A percentile compares a stretch with the other conserved stretches of the same genome.
Evolutionary conservation across 2,888 invertebrate genomes (phyloP).

Genomic region (Drosophila incognita): DNA sequence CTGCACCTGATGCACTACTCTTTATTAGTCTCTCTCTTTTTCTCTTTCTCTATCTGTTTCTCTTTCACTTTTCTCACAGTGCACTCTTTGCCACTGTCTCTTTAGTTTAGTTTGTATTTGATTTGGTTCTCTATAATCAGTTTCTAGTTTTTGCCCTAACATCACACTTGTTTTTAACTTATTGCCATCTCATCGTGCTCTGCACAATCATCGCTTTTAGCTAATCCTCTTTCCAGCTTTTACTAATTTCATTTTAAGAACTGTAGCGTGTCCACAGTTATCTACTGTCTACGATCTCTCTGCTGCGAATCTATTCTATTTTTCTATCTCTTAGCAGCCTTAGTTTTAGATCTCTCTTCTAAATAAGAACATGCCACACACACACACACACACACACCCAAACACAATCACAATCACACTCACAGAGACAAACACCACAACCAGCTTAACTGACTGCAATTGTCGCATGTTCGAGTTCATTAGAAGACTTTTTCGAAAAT

Average conservation of each 20-base stretch:
- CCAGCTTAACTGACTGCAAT: conserved; percentile 4
- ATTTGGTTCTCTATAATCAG: conserved; percentile 43
- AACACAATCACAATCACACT: neutral
- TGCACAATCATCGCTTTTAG: conserved; percentile 47
- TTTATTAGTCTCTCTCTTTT: conserved; percentile 10
- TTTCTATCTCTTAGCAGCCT: conserved; percentile 27
- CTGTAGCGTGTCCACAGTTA: conserved; percentile 25
- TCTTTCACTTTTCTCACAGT: conserved; percentile 15
- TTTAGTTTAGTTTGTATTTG: conserved; percentile 27
- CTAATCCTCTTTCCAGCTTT: conserved; percentile 51
- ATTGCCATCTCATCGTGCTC: conserved; percentile 41
- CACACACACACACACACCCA: conserved; percentile 13
- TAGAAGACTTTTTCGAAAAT: neutral
- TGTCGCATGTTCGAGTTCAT: conserved; percentile 18
- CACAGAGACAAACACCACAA: neutral
- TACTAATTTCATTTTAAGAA: conserved; percentile 52
- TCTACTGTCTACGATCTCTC: conserved; percentile 12
- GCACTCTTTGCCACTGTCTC: conserved; percentile 21
- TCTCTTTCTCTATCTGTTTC: neutral
- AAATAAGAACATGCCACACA: conserved; percentile 13
- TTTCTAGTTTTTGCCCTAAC: conserved; percentile 60
- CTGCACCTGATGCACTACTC: conserved; percentile 33
- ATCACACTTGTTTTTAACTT: conserved; percentile 54
- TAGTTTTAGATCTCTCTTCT: conserved; percentile 38
- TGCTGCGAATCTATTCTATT: conserved; percentile 33